Evolutionary conservation across 2,888 invertebrate species (phyloP).

Genomic region (Germaria angustata): DNA sequence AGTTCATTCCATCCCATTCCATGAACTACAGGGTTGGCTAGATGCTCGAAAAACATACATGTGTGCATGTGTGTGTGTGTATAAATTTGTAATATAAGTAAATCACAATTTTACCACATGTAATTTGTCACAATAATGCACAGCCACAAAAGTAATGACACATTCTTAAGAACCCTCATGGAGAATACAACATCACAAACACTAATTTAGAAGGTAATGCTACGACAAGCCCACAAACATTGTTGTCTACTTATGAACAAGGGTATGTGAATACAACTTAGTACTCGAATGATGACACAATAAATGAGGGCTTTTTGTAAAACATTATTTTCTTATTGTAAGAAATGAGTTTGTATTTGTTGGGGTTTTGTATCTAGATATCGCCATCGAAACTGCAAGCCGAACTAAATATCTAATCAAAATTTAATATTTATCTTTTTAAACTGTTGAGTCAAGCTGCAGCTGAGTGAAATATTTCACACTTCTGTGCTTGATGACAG

Average conservation of each 20-base stretch:
- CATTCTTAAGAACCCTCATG: constrained; percentile 6
- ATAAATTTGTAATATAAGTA: constrained; percentile 19
- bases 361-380: neutral
- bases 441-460: no score
- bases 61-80: neutral
- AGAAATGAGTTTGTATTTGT: neutral
- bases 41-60: neutral
- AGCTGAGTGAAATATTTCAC: no score
- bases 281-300: neutral
- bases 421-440: no score
- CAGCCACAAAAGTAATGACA: constrained; percentile 40
- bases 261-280: neutral
- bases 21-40: neutral
- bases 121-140: constrained; percentile 63
- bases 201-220: constrained; percentile 14
- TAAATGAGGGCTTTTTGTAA: neutral
- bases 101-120: constrained; percentile 61
- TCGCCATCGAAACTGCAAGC: no score
- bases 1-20: no score
- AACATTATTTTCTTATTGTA: neutral
- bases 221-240: neutral
- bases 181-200: constrained; percentile 12
- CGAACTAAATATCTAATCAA: no score
- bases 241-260: no score
- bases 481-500: no score